phyloP scores from a whole-genome alignment of 2,113 vertebrate genomes.

The Typhlomys cinereus region DNA sequence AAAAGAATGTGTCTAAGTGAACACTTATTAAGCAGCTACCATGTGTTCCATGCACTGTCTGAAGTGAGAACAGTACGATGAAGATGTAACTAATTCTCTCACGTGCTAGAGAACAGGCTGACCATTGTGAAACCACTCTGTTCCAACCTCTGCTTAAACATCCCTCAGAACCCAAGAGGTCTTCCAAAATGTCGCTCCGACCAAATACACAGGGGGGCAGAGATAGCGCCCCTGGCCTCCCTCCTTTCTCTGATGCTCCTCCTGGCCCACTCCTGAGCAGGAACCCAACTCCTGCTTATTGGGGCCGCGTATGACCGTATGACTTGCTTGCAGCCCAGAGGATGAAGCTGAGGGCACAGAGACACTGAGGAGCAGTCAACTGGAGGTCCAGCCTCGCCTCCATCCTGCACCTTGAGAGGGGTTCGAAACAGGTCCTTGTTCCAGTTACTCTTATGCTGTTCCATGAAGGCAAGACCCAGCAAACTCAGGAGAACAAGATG shows the following conservation, averaged over 20 bases:
- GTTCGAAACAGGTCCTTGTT: no score
- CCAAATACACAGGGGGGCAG: neutral
- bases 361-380: neutral
- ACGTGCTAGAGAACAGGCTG: neutral
- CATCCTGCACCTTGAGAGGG: neutral
- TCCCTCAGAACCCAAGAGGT: neutral
- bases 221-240: neutral
- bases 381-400: neutral
- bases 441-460: no score
- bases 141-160: neutral
- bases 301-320: neutral
- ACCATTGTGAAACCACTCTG: neutral
- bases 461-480: no score
- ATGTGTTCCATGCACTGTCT: neutral
- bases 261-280: neutral
- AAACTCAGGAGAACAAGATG: no score
- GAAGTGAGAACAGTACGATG: no score
- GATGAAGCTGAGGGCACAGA: neutral
- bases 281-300: neutral
- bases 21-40: neutral
- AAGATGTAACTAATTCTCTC: neutral
- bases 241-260: neutral
- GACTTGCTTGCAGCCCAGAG: neutral
- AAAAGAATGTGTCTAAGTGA: neutral
- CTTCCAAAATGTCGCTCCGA: neutral